A percentile compares a stretch with the other conserved stretches of the same genome.
Conservation (phyloP, 2,888 invertebrate species). For the Andrena trimmerana region DNA sequence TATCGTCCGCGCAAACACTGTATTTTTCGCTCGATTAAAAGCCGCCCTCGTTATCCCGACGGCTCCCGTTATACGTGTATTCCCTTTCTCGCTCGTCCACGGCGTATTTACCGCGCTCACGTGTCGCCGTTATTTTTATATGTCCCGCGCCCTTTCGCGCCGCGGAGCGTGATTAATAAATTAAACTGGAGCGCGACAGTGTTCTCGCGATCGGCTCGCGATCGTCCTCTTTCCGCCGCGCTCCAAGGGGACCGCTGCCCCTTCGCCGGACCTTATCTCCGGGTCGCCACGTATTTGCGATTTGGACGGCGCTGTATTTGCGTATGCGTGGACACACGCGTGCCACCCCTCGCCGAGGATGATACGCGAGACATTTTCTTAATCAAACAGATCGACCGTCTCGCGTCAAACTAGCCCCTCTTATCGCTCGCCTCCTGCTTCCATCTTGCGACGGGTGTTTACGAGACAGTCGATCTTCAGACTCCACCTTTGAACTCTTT, state of each 20-base stretch:
- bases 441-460: not conserved
- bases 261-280: constrained; percentile 78
- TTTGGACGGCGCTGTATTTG: constrained; percentile 80
- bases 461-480: not conserved
- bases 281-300: constrained; percentile 81
- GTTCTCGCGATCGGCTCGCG: not conserved
- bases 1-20: constrained; percentile 42
- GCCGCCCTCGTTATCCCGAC: constrained; percentile 55
- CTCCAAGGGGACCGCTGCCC: constrained; percentile 27
- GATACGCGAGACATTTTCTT: constrained; percentile 55
- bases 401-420: not conserved
- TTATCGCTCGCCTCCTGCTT: not conserved
- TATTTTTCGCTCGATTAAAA: constrained; percentile 54
- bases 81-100: constrained; percentile 13
- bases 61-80: constrained; percentile 15
- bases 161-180: constrained; percentile 49
- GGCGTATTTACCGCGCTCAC: constrained; percentile 31
- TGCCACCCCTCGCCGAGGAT: constrained; percentile 61
- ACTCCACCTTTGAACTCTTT: not conserved
- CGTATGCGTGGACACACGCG: constrained; percentile 82
- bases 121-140: constrained; percentile 50
- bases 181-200: constrained; percentile 48
- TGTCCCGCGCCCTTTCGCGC: constrained; percentile 35
- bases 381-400: constrained; percentile 70
- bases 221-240: not conserved